Evolutionary conservation across 2,797 vertebrate species (phyloP), one percentile per base, ranked within the genome.

Genomic region (Xiphorhynchus erythropygius): DNA sequence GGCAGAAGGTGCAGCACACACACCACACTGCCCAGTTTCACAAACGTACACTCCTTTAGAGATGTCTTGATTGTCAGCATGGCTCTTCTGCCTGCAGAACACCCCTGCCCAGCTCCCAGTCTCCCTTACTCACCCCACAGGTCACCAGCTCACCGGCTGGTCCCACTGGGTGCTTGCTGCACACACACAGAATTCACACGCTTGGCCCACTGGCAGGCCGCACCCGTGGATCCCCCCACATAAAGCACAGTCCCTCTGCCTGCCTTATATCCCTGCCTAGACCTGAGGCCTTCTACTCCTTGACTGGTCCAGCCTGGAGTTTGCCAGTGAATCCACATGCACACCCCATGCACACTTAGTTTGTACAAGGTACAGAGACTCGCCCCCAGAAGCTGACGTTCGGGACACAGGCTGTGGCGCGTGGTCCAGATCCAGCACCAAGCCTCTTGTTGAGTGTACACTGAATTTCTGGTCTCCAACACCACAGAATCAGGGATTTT

Each of bases 41-140:
- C 30, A 62, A 28, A 18, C 23, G 49, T 8, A 33, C 0, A 1
- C 4, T 30, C 1, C 1, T 78, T 63, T 2, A 1, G 0, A 0
- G 41, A 18, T 35, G 21, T n/a, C 16, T 3, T 2, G 3, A 27
- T 12, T 11, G 55, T 17, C 2, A 3, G 27, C 22, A 63, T 0
- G 1, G 10, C 1, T 16, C 5, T 14, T 52, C 32, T 82, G 25
- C 16, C 30, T 3, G 2, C n/a, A 10, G 3, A 2, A 16, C 32
- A 42, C 2, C 2, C 5, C 41, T 68, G 18, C 1, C 4, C 1
- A 10, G 7, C 39, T 52, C 9, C 13, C 3, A 2, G 21, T 1
- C 8, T 4, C 11, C 10, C 14, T 24, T 46, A 39, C 3, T 8
- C 2, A 1, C 3, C 18, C 8, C 39, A 56, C 0, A 0, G n/a